Evolutionary conservation across 2,888 invertebrate genomes (phyloP), one percentile per base, ranked within the genome.

Genomic region (Petrolisthes cinctipes): DNA sequence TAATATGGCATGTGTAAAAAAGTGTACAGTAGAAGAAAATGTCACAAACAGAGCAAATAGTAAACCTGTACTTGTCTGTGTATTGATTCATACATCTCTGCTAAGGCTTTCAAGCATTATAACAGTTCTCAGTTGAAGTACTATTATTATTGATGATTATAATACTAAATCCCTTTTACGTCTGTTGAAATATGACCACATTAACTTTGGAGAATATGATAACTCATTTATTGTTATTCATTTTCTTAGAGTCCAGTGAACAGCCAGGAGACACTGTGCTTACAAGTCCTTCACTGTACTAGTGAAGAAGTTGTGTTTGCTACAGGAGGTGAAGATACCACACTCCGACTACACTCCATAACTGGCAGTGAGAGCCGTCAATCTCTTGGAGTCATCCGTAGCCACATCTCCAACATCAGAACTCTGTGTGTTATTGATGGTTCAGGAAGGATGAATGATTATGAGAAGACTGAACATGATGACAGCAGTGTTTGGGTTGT

Each of bases 321-420:
- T n/a, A 86, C 83, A 17, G 89, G 83, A 14, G 89, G 89, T 4
- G 89, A 89, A 79, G 86, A 89, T 68, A 89, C 89, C 56, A 85
- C 86, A 9, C 73, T 89, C 17, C 56, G 86, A 9, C 78, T 89
- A 7, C 89, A 89, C 57, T 53, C 83, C 14, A 9, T 89, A 14
- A 37, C 9, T 3, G 73, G 80, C 23, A 17, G 5, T 37, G 75
- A 86, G 61, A 66, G 37, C n/a, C 79, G 53, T n/a, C 83, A 61
- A 71, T 9, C 57, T 37, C 61, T 89, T 4, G 71, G 73, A 71
- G 86, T 86, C 6, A 56, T 83, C 20, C 82, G 86, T 7, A 89
- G 89, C 83, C 89, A 89, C 79, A 78, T 89, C 51, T 89, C 89
- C 7, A 83, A 61, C n/a, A 57, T 89, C 23, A 82, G 83, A 23